Evolutionary conservation across 2,113 vertebrate species (phyloP), one percentile per base, ranked within the genome.

Genomic region (Vanacampus margaritifer): DNA sequence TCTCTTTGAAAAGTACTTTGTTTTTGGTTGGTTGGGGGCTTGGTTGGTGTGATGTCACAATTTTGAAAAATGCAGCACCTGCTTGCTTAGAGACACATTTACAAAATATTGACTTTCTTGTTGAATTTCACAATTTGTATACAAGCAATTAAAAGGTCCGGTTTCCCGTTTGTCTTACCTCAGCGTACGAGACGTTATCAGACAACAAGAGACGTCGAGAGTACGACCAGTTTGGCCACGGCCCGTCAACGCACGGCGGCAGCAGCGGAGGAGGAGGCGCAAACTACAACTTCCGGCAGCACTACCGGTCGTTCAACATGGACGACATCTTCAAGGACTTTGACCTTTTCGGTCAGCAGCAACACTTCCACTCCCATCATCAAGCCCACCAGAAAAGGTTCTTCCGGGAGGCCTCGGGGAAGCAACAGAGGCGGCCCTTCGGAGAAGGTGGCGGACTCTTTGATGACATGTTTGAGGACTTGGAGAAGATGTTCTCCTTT

Each of bases 401-500:
- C 87, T 98, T 98, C 19, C 91, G 91, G 66, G 93, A 96, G 65
- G 74, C 91, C 45, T 90, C 91, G 48, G 46, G 28, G 5, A 92
- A 82, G 79, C 88, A 90, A 63, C 94, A 95, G 46, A 94, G 87
- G 76, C 91, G 89, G 28, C 92, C 89, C 75, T 95, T 95, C 73
- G 92, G 93, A 24, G 93, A 95, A 70, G 93, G 93, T 13, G 90
- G 90, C 23, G 94, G 93, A 86, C 74, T 95, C 19, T 99, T 98
- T 72, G 94, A 96, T 73, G 93, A 96, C 73, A 88, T 97, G 89
- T 98, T 98, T 86, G 95, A 98, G 83, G 94, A 98, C 84, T 93
- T 97, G 95, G 96, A 98, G 79, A 97, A 95, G 82, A 96, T 98
- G 94, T 99, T 99, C 90, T 94, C 95, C 0, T 98, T 98, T 67